These are phyloP conservation scores for Crypturellus tataupa DNA, from an alignment of 2,797 vertebrate species.

Conservation along the genomic window DNA sequence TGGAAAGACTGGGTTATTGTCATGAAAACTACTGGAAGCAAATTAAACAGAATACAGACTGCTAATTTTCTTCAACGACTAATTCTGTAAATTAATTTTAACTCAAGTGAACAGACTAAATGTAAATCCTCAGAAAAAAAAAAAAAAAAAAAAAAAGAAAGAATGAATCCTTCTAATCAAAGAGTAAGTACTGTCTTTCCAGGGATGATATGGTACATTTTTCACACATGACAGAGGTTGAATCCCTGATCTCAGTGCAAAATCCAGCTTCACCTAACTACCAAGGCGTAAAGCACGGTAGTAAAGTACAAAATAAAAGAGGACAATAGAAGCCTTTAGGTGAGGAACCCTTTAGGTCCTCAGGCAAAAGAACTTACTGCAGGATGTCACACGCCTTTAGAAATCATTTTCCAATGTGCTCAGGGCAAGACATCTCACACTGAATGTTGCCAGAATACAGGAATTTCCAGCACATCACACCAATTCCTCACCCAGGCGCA, in stretches of 20 bases:
- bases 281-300: neutral
- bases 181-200: constrained; percentile 38
- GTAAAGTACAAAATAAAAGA: constrained; percentile 33
- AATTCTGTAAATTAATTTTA: constrained; percentile 52
- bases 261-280: constrained; percentile 18
- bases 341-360: neutral
- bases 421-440: neutral
- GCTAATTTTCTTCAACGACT: constrained; percentile 47
- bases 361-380: constrained; percentile 26
- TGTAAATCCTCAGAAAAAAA: constrained; percentile 29
- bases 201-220: constrained; percentile 50
- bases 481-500: neutral
- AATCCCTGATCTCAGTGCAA: constrained; percentile 30
- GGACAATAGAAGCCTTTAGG: constrained; percentile 1
- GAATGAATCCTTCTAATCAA: constrained; percentile 20
- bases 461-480: neutral
- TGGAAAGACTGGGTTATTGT: neutral
- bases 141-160: neutral
- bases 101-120: constrained; percentile 42
- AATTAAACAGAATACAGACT: neutral
- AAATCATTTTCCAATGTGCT: neutral
- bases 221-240: constrained; percentile 64
- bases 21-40: neutral
- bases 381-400: neutral
- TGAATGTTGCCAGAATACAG: neutral